These are phyloP conservation scores for Dufourea novaeangliae DNA, from an alignment of 1,140 invertebrate genomes.

Conservation along the genomic window DNA sequence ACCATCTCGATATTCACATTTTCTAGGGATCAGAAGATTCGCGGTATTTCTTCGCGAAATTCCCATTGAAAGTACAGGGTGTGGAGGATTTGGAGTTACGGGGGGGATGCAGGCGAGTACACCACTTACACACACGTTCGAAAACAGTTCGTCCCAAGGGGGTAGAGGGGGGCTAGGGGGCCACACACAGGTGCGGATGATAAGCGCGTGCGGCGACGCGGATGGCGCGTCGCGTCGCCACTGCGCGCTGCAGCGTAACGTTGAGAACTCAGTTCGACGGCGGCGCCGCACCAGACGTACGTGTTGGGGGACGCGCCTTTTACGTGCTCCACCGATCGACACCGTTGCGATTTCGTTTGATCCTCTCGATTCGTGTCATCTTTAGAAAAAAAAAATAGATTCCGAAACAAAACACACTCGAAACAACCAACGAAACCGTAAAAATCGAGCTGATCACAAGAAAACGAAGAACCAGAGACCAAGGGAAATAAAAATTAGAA, in stretches of 20 bases:
- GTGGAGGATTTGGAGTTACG: no score
- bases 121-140: no score
- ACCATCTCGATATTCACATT: no score
- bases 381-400: not conserved
- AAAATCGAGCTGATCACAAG: no score
- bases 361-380: conserved; percentile 14
- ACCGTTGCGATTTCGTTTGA: conserved; percentile 30
- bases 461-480: not conserved
- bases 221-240: conserved; percentile 48
- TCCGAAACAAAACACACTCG: not conserved
- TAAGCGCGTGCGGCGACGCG: conserved; percentile 59
- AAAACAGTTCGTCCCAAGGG: no score
- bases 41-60: no score
- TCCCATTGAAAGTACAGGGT: no score
- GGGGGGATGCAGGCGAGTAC: no score
- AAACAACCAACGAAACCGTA: no score
- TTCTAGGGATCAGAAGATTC: no score
- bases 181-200: conserved; percentile 25
- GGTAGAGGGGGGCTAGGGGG: not conserved
- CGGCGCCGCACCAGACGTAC: conserved; percentile 73
- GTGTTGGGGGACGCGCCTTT: conserved; percentile 56
- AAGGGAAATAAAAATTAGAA: no score
- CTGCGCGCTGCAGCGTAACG: conserved; percentile 62
- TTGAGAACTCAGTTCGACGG: conserved; percentile 72
- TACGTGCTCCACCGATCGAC: conserved; percentile 31